A percentile compares a stretch with the other conserved stretches of the same genome.
phyloP scores from a whole-genome alignment of 2,888 invertebrate genomes.

The Rosalia funebris region DNA sequence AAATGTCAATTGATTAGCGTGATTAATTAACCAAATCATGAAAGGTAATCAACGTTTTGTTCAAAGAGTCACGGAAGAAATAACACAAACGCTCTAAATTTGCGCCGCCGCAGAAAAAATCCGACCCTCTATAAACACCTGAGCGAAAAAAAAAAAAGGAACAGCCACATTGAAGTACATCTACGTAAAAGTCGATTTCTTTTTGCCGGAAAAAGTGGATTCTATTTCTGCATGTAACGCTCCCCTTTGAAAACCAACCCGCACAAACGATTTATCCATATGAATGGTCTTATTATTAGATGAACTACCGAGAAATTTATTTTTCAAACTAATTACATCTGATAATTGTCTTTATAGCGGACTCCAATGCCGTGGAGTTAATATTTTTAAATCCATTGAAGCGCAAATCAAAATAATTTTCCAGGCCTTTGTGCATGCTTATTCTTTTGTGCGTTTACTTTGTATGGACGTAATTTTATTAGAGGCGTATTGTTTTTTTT shows the following conservation, averaged over 20 bases:
- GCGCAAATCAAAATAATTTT: slow-evolving; percentile 36
- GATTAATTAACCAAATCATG: no score
- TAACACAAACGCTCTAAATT: no score
- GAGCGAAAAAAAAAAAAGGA: slow-evolving; percentile 1
- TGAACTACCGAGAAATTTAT: slow-evolving; percentile 32
- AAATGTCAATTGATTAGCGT: no score
- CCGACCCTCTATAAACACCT: not conserved
- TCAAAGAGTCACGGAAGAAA: not conserved
- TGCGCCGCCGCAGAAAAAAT: no score
- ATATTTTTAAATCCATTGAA: slow-evolving; percentile 37
- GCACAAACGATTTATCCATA: slow-evolving; percentile 29
- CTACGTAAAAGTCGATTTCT: slow-evolving; percentile 13
- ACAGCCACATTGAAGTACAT: slow-evolving; percentile 1
- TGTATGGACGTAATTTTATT: slow-evolving; percentile 15
- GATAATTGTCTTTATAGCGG: slow-evolving; percentile 37
- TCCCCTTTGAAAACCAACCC: slow-evolving; percentile 18
- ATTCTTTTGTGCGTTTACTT: slow-evolving; percentile 20
- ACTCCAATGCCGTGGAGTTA: slow-evolving; percentile 25
- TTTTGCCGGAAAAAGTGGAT: slow-evolving; percentile 15
- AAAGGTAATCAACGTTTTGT: not conserved
- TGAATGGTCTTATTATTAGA: slow-evolving; percentile 28
- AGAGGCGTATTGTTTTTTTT: slow-evolving; percentile 17
- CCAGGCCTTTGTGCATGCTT: slow-evolving; percentile 32
- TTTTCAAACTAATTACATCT: slow-evolving; percentile 38
- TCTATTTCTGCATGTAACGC: slow-evolving; percentile 22